Evolutionary conservation across 2,797 vertebrate species (phyloP).

Genomic region (Gobio occitaniae): DNA sequence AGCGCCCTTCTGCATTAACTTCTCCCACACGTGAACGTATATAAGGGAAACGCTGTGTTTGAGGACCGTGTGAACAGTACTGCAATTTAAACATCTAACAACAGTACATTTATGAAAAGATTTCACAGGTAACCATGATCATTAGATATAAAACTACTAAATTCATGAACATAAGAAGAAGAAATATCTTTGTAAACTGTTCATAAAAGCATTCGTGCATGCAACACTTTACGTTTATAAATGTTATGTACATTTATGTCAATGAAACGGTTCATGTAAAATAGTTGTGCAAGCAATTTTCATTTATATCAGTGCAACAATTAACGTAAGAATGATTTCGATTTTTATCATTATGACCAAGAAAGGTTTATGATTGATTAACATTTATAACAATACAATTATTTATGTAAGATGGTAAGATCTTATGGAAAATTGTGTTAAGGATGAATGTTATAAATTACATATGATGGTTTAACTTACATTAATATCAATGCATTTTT

Average conservation of each 20-base stretch:
- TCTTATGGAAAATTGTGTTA: no score
- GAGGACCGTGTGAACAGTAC: background rate
- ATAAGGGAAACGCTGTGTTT: background rate
- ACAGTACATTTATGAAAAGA: background rate
- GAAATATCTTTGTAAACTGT: background rate
- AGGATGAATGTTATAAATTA: no score
- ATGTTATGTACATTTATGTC: background rate
- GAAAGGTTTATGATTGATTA: background rate
- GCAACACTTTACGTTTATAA: background rate
- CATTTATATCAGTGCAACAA: background rate
- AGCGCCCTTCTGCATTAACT: constrained; percentile 43
- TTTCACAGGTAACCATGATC: background rate
- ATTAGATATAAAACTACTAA: background rate
- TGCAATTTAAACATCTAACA: background rate
- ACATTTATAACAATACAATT: background rate
- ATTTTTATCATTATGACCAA: background rate
- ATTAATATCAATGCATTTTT: no score
- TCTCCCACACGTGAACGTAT: background rate
- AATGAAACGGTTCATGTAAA: background rate
- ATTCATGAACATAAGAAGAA: background rate
- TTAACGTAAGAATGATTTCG: background rate
- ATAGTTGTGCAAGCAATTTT: background rate
- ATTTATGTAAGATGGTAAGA: no score
- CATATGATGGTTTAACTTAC: no score
- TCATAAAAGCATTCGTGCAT: background rate